phyloP scores from a whole-genome alignment of 2,113 vertebrate genomes.

The Caranx ignobilis region DNA sequence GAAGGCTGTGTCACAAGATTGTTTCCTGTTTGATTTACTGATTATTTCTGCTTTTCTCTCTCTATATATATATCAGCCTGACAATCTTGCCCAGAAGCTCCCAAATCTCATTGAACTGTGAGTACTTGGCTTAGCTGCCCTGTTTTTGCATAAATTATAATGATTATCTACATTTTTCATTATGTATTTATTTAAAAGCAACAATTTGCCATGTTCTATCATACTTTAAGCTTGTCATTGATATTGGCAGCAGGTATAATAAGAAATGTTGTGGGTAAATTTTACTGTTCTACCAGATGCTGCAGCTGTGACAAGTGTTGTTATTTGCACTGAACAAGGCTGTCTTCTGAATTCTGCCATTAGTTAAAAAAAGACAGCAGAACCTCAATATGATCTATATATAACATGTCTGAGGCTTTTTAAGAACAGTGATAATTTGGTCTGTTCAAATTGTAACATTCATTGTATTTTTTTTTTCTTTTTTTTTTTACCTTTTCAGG shows the following conservation, averaged over 20 bases:
- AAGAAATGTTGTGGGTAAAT: not conserved
- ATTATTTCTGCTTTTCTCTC: conserved; percentile 3
- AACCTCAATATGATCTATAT: not conserved
- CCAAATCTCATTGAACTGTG: conserved; percentile 98
- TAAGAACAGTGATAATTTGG: not conserved
- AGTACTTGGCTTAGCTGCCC: conserved; percentile 79
- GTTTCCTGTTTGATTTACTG: not conserved
- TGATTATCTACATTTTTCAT: not conserved
- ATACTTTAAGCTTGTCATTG: not conserved
- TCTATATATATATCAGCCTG: conserved; percentile 86
- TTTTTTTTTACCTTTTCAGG: conserved; percentile 78
- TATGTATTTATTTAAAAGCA: not conserved
- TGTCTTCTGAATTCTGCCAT: not conserved
- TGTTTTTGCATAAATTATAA: not conserved
- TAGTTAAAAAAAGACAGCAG: not conserved
- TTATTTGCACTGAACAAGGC: not conserved
- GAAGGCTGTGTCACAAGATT: not conserved
- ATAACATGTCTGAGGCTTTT: not conserved
- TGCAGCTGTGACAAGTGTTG: too few relatives aligned
- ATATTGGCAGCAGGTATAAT: not conserved
- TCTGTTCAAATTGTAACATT: not conserved
- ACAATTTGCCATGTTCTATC: not conserved
- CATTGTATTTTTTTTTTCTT: not conserved
- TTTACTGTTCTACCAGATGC: not conserved
- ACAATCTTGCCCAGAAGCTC: conserved; percentile 97